Base-by-base conservation (phyloP, 2,888 invertebrate species). In the Campoplex nolae region DNA sequence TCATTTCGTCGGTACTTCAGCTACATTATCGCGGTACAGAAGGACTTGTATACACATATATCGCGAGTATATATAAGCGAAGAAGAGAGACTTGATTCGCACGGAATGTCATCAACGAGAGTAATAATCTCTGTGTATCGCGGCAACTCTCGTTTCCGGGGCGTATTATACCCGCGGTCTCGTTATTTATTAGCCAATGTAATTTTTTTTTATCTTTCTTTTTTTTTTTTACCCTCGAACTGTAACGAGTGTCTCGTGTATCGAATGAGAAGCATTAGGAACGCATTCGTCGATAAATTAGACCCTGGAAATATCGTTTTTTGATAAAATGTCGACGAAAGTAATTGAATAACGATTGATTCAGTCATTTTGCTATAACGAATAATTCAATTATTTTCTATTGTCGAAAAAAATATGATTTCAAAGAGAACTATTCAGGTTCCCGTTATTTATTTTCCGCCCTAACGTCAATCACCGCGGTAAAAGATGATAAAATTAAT, bases 61-160 rank as follows among this genome's bases (percentile, higher is more conserved):
- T 3, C 28, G 28, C 18, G 28, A 32, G n/a, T 23, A 23, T 23
- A 23, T 16, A 71, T 58, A n/a, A n/a, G 67, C 75, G 54, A 54
- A 51, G 70, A 42, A 42, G 67, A 74, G 78, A 82, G 82, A 81
- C 84, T 88, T 68, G 85, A 86, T 88, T 87, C 85, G 87, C 88
- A 87, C 88, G 88, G 78, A 87, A 84, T 87, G 88, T 88, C 88
- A 86, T 88, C 87, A 82, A 82, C 82, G 84, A 85, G 83, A 85
- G 82, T 84, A 85, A 85, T 85, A 87, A 83, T 84, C 85, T 74
- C 80, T 79, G 77, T 73, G 32, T 79, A 54, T 80, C 79, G 83
- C 62, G 54, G 77, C 78, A 65, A 83, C 78, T 83, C 76, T 83
- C 76, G 82, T 58, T 84, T 87, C 87, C 87, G 87, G 88, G 87